Base-by-base conservation (phyloP, 2,888 invertebrate species). In the Drosophila paranaensis region DNA sequence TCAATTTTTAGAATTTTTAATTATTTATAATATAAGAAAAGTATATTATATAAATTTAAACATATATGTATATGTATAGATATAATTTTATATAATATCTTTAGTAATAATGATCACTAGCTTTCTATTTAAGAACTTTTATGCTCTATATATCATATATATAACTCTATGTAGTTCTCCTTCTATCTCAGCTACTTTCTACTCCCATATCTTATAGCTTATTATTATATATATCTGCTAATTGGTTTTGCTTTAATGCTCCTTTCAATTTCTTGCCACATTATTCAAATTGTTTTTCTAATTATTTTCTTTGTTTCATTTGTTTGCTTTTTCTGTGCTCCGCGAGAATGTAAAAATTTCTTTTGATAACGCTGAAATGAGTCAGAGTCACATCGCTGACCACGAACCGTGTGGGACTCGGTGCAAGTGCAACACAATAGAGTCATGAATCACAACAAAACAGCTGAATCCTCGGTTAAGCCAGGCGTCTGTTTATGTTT, bases 371-470 rank as follows among this genome's bases (percentile, higher is more conserved):
- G 37, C 16, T 2, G 2, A 20, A 48, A 51, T 67, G 67, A 67
- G 39, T 64, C 67, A 67, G 67, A 67, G 39, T 64, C 67, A 67
- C 66, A 56, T 50, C 48, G 55, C 16, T 67, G 65, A 11, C 35
- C 64, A 48, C 66, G n/a, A 64, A 42, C 65, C 60, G 40, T 61
- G 53, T 20, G 35, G 25, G 16, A 40, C 14, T 39, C 37, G 33
- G 20, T 20, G 42, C 14, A 35, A 37, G 27, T 27, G 56, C 48
- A 54, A 64, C 65, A 63, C 65, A 63, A 66, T 55, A 30, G 54
- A 30, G 54, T 40, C n/a, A 64, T 66, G 66, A 66, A 54, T 66
- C 66, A 55, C 65, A 55, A 14, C 40, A 42, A 42, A 35, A 33
- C 50, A 50, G 40, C 46, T 48, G 33, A 39, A 45, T 46, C 43